Percentiles rank a stretch among this genome's conserved stretches.
phyloP scores from a whole-genome alignment of 2,888 invertebrate genomes.

The Agrochola macilenta region DNA sequence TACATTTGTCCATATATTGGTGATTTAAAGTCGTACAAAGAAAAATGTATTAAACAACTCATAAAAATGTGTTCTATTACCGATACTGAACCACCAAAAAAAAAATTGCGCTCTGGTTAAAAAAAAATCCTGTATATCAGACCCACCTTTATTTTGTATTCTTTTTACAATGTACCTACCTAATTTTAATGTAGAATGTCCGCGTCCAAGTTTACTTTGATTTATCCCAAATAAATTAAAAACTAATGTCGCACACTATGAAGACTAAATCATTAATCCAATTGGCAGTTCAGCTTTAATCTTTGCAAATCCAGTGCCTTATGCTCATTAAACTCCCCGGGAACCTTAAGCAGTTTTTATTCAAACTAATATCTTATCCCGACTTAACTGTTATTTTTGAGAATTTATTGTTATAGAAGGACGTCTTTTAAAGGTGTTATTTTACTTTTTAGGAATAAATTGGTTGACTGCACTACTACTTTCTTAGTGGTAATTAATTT shows the following conservation, averaged over 20 bases:
- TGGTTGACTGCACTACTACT: neutral
- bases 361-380: constrained; percentile 50
- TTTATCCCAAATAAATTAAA: neutral
- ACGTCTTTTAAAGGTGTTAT: constrained; percentile 2
- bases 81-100: no score
- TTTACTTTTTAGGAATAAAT: constrained; percentile 22
- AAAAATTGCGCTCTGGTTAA: no score
- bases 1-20: no score
- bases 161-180: no score
- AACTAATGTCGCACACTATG: neutral
- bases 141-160: no score
- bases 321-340: constrained; percentile 52
- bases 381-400: constrained; percentile 28
- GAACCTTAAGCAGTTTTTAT: constrained; percentile 43
- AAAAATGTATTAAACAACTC: no score
- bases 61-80: no score
- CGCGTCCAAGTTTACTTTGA: neutral
- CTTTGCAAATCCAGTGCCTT: constrained; percentile 8
- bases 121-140: no score
- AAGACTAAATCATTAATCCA: constrained; percentile 24
- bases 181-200: no score
- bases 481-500: neutral
- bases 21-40: no score
- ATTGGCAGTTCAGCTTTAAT: constrained; percentile 40
- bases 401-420: constrained; percentile 28